Percentiles rank a stretch among this genome's conserved stretches.
Conservation (phyloP, 2,888 invertebrate species). For the Chrysopilus asiliformis region DNA sequence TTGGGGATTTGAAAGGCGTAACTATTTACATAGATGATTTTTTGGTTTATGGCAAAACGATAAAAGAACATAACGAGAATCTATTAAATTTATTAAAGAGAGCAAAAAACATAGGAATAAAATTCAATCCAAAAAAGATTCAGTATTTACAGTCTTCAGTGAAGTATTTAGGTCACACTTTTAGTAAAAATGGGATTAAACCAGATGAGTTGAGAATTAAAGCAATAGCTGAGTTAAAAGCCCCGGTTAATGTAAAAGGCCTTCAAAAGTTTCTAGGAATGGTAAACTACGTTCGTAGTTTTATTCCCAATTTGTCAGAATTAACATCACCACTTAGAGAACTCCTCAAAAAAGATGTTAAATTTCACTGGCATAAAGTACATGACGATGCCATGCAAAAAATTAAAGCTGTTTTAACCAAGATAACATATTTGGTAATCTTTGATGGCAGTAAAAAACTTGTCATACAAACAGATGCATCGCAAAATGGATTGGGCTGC, state of each 20-base stretch:
- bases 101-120: conserved; percentile 8
- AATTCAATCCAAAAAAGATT: conserved; percentile 12
- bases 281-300: conserved; percentile 14
- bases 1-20: neutral
- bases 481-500: conserved; percentile 12
- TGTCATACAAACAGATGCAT: no score
- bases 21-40: conserved; percentile 10
- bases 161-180: conserved; percentile 17
- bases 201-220: conserved; percentile 13
- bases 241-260: conserved; percentile 10
- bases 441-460: conserved; percentile 14
- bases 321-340: conserved; percentile 10
- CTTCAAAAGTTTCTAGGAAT: conserved; percentile 15
- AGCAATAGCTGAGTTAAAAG: conserved; percentile 11
- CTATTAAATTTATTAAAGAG: conserved; percentile 3
- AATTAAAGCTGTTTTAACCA: conserved; percentile 9
- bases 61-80: conserved; percentile 5
- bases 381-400: conserved; percentile 10
- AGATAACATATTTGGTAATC: conserved; percentile 11
- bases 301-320: conserved; percentile 14
- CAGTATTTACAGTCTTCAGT: conserved; percentile 11
- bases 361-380: conserved; percentile 12
- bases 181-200: conserved; percentile 11
- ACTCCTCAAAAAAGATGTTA: conserved; percentile 9
- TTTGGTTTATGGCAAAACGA: conserved; percentile 3